These are phyloP conservation scores for Ctenicera cuprea DNA, from an alignment of 2,888 invertebrate genomes.

Conservation along the genomic window DNA sequence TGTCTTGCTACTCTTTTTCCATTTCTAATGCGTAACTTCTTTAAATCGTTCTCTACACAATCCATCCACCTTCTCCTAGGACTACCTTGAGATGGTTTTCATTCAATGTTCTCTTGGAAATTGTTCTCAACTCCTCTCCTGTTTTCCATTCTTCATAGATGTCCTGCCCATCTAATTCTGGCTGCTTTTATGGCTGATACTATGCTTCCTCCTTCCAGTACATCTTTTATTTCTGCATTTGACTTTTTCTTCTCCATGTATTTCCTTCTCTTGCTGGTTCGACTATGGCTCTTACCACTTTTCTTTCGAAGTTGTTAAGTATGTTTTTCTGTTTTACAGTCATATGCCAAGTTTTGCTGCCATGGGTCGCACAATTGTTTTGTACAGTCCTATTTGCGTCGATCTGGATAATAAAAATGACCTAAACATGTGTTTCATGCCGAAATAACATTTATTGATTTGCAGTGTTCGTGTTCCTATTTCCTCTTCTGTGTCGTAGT, in stretches of 20 bases:
- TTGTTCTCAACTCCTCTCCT: neutral
- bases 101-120: conserved; percentile 1
- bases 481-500: neutral
- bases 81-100: neutral
- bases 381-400: too few relatives aligned
- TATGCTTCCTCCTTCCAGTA: too few relatives aligned
- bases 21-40: conserved; percentile 9
- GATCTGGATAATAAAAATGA: too few relatives aligned
- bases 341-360: too few relatives aligned
- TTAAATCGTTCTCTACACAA: neutral
- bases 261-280: neutral
- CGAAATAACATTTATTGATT: neutral
- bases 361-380: too few relatives aligned
- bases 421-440: too few relatives aligned
- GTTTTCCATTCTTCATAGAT: neutral
- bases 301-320: too few relatives aligned
- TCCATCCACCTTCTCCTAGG: neutral
- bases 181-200: too few relatives aligned
- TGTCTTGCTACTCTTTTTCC: too few relatives aligned
- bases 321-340: neutral
- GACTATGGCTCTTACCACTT: neutral
- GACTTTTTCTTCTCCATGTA: neutral
- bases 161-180: too few relatives aligned
- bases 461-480: neutral
- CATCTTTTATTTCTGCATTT: too few relatives aligned